Percentiles rank a stretch among this genome's conserved stretches.
These are phyloP conservation scores for Phocides pigmalion DNA, from an alignment of 1,140 invertebrate species.

Conservation along the genomic window DNA sequence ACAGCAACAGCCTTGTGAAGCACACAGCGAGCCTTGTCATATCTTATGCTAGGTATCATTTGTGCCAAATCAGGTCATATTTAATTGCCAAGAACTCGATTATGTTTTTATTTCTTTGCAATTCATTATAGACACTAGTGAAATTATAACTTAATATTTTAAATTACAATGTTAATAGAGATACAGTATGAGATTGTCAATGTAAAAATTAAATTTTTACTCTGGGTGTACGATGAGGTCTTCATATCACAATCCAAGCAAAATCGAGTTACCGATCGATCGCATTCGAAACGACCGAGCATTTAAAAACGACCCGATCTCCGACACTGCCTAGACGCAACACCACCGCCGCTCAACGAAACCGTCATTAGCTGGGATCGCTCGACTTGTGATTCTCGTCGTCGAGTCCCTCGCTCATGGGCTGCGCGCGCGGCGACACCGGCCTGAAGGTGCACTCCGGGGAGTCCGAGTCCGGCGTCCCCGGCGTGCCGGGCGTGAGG, in stretches of 20 bases:
- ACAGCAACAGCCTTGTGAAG: constrained; percentile 9
- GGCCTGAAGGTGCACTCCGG: constrained; percentile 73
- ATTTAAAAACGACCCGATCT: constrained; percentile 3
- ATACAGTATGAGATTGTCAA: no score
- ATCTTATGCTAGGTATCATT: background rate
- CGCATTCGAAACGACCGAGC: background rate
- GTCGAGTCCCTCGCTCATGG: constrained; percentile 54
- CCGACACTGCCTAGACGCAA: background rate
- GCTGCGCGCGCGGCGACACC: constrained; percentile 59
- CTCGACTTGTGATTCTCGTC: constrained; percentile 52
- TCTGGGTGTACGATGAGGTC: no score
- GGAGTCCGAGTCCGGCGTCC: constrained; percentile 69
- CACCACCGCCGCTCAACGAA: no score
- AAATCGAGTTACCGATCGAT: no score
- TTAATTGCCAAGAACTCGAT: background rate
- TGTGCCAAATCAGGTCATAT: constrained; percentile 1
- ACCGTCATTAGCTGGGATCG: constrained; percentile 67
- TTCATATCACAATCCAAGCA: no score
- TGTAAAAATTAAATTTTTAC: no score
- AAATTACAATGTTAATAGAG: no score
- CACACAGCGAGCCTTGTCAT: constrained; percentile 7
- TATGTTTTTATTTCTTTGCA: background rate
- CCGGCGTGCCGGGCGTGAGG: constrained; percentile 66
- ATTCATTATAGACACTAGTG: no score
- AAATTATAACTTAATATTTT: no score